A percentile compares a stretch with the other conserved stretches of the same genome.
phyloP scores from a whole-genome alignment of 2,113 vertebrate genomes.

The Pachypanchax playfairii region DNA sequence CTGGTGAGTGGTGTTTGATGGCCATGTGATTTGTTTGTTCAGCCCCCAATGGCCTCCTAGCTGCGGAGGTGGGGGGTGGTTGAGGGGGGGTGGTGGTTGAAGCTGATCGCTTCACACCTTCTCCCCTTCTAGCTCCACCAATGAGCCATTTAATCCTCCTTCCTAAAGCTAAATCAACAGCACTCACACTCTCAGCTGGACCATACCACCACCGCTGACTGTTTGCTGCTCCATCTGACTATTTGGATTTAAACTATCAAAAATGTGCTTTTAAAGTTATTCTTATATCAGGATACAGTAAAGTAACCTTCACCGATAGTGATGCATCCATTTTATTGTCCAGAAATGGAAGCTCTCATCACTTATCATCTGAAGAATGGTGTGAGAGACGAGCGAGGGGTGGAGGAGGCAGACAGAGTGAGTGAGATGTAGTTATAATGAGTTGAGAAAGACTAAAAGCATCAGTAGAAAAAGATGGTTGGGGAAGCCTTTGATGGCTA shows the following conservation, averaged over 20 bases:
- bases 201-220: slow-evolving; percentile 54
- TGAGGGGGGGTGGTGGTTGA: slow-evolving; percentile 47
- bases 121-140: slow-evolving; percentile 86
- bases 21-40: slow-evolving; percentile 92
- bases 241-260: slow-evolving; percentile 6
- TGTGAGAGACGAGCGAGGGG: neutral
- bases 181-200: slow-evolving; percentile 64
- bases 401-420: slow-evolving; percentile 16
- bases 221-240: slow-evolving; percentile 33
- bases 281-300: neutral
- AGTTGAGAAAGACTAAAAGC: slow-evolving; percentile 32
- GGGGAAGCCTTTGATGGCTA: slow-evolving; percentile 58
- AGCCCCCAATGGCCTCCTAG: slow-evolving; percentile 85
- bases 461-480: slow-evolving; percentile 32
- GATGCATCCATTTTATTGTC: slow-evolving; percentile 2
- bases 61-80: slow-evolving; percentile 30
- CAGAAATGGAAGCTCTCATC: neutral
- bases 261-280: no score
- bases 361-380: slow-evolving; percentile 8
- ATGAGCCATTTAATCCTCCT: slow-evolving; percentile 93
- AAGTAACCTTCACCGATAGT: neutral
- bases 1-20: slow-evolving; percentile 87
- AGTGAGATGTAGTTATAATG: slow-evolving; percentile 36
- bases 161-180: slow-evolving; percentile 82
- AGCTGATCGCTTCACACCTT: slow-evolving; percentile 86